A percentile compares a stretch with the other conserved stretches of the same genome.
Conservation (phyloP, 2,113 vertebrate species). For the Salvator merianae region DNA sequence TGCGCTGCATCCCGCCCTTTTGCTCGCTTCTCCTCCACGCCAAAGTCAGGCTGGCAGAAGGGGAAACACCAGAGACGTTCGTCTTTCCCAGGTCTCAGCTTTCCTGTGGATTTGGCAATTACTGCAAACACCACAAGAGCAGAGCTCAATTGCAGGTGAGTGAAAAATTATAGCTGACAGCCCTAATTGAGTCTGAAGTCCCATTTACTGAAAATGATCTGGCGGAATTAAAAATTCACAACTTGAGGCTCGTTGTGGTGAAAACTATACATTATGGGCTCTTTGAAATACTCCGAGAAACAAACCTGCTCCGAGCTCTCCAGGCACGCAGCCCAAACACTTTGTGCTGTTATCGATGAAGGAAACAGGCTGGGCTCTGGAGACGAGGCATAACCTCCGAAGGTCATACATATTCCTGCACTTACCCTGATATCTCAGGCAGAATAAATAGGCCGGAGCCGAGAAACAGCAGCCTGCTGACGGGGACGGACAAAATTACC, state of each 20-base stretch:
- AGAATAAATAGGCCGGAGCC: neutral
- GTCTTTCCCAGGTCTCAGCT: conserved; percentile 50
- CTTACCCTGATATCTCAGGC: neutral
- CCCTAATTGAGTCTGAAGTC: conserved; percentile 76
- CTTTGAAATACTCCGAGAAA: conserved; percentile 61
- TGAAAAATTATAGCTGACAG: conserved; percentile 75
- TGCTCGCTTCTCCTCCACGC: neutral
- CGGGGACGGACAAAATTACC: neutral
- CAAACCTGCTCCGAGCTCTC: conserved; percentile 54
- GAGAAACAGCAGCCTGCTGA: too few species aligned
- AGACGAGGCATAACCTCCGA: neutral
- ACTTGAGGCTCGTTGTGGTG: conserved; percentile 71
- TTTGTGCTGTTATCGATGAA: conserved; percentile 18
- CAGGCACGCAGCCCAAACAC: conserved; percentile 59
- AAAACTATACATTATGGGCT: conserved; percentile 66
- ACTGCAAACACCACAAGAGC: conserved; percentile 63
- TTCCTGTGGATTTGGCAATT: conserved; percentile 71
- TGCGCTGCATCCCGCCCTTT: neutral
- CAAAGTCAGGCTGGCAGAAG: conserved; percentile 12
- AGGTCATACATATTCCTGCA: neutral
- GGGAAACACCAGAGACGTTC: conserved; percentile 36
- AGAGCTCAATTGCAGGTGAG: conserved; percentile 66
- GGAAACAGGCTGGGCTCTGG: neutral
- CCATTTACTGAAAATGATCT: conserved; percentile 79
- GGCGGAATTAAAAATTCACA: conserved; percentile 79